These are phyloP conservation scores for Agapostemon virescens DNA, from an alignment of 2,888 invertebrate genomes.

Conservation along the genomic window DNA sequence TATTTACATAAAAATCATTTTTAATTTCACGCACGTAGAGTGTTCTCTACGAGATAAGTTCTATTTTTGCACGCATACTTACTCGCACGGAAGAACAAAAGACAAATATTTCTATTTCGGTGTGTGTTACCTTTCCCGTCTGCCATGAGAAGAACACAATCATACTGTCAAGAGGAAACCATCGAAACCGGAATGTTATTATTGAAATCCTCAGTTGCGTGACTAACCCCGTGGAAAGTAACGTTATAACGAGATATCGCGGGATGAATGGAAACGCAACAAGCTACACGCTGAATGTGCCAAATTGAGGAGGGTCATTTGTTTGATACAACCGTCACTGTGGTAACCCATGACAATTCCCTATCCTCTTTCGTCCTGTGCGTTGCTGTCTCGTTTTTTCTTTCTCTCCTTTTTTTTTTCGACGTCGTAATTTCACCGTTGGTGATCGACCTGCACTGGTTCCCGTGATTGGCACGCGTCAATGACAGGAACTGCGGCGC, in stretches of 20 bases:
- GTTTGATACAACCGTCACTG: slow-evolving; percentile 63
- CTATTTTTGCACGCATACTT: background rate
- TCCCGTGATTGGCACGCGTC: slow-evolving; percentile 64
- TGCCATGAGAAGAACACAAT: background rate
- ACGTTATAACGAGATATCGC: slow-evolving; percentile 63
- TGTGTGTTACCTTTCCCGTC: background rate
- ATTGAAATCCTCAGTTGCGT: background rate
- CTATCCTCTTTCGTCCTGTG: slow-evolving; percentile 38
- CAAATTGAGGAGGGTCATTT: slow-evolving; percentile 71
- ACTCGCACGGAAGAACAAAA: background rate
- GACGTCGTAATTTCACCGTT: slow-evolving; percentile 61
- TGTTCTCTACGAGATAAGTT: background rate
- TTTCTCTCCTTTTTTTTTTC: slow-evolving; percentile 17
- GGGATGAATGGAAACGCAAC: slow-evolving; percentile 75
- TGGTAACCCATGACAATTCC: slow-evolving; percentile 58
- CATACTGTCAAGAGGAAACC: background rate
- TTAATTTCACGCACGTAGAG: too few species aligned
- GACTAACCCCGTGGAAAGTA: slow-evolving; percentile 33
- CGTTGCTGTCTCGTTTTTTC: slow-evolving; percentile 7
- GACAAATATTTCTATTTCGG: background rate
- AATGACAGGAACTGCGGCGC: slow-evolving; percentile 50
- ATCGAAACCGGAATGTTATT: background rate
- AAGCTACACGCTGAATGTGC: slow-evolving; percentile 74
- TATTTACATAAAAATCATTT: too few species aligned
- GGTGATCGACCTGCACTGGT: slow-evolving; percentile 58